Evolutionary conservation across 2,113 vertebrate genomes (phyloP).

Genomic region (Syngnathus typhle): DNA sequence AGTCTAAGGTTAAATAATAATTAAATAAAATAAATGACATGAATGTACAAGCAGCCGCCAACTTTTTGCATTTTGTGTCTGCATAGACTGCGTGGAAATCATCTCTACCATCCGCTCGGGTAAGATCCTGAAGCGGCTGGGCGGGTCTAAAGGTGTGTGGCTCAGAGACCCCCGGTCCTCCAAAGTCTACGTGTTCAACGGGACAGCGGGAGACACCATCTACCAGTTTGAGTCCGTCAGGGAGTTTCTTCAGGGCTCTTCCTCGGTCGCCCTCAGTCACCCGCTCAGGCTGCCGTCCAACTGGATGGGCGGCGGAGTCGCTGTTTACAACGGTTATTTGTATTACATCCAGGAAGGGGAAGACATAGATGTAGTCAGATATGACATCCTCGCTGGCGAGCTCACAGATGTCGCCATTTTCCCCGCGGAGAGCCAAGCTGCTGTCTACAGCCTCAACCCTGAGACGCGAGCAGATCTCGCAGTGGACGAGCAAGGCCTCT

Average conservation of each 20-base stretch:
- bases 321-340: conserved; percentile 80
- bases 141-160: conserved; percentile 83
- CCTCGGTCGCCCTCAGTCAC: conserved; percentile 68
- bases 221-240: conserved; percentile 79
- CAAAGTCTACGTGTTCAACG: conserved; percentile 86
- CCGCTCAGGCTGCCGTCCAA: conserved; percentile 79
- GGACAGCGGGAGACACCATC: conserved; percentile 77
- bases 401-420: conserved; percentile 86
- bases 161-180: conserved; percentile 83
- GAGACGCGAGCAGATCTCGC: conserved; percentile 84
- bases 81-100: conserved; percentile 84
- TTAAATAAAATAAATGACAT: no score
- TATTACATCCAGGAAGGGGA: conserved; percentile 76
- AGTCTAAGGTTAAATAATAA: no score
- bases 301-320: conserved; percentile 81
- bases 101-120: conserved; percentile 84
- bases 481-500: conserved; percentile 85
- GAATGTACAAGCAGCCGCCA: neutral
- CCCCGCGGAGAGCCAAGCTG: conserved; percentile 75
- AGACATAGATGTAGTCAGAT: conserved; percentile 85
- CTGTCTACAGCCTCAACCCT: conserved; percentile 80
- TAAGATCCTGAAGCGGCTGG: conserved; percentile 90
- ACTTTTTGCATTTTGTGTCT: neutral
- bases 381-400: conserved; percentile 75
- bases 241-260: conserved; percentile 76